Evolutionary conservation across 2,113 vertebrate species (phyloP).

Genomic region (Perca fluviatilis): DNA sequence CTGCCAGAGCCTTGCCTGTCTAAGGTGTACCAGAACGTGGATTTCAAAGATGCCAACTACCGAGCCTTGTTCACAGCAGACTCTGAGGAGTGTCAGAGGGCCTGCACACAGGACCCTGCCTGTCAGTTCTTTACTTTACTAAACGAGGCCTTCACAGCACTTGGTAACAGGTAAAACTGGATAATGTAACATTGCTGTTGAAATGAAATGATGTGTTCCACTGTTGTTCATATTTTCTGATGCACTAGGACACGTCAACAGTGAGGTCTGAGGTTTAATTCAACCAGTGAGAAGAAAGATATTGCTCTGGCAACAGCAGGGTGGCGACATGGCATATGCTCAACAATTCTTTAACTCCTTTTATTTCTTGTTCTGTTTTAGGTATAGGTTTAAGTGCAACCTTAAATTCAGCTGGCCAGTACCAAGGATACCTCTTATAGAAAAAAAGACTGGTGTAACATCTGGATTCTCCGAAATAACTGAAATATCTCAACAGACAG

Average conservation of each 20-base stretch:
- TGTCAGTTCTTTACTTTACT: constrained; percentile 77
- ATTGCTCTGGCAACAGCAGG: not conserved
- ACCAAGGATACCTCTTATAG: constrained; percentile 36
- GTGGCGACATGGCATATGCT: not conserved
- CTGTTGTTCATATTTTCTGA: not conserved
- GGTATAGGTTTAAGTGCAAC: constrained; percentile 72
- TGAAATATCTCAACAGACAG: not conserved
- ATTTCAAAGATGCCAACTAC: constrained; percentile 72
- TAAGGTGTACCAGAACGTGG: constrained; percentile 57
- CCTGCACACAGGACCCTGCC: constrained; percentile 70
- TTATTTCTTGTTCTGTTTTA: constrained; percentile 29
- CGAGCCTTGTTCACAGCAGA: constrained; percentile 47
- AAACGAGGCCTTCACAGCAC: accelerated
- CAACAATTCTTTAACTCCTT: not conserved
- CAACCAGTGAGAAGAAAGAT: not conserved
- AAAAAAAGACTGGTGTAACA: not conserved
- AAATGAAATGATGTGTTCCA: not conserved
- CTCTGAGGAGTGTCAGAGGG: constrained; percentile 71
- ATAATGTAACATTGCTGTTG: not conserved
- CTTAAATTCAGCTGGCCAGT: constrained; percentile 71
- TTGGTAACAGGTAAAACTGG: constrained; percentile 3
- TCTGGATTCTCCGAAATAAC: constrained; percentile 69
- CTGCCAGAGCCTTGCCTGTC: constrained; percentile 51
- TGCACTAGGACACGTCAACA: too few relatives aligned
- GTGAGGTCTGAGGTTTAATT: not conserved